Evolutionary conservation across 2,113 vertebrate genomes (phyloP).

Genomic region (Balaenoptera acutorostrata): DNA sequence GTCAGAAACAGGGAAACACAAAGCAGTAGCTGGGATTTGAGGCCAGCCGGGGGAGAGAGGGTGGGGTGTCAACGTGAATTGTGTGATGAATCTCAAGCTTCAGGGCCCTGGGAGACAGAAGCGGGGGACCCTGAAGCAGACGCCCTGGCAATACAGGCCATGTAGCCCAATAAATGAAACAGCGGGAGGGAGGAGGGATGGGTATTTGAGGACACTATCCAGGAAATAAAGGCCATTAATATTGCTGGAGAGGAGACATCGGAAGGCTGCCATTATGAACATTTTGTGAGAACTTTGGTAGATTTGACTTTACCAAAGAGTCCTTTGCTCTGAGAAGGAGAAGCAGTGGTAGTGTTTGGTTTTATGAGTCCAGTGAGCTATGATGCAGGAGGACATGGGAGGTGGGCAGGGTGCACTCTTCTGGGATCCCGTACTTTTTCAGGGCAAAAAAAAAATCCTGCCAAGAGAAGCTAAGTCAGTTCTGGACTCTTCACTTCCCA

Average conservation of each 20-base stretch:
- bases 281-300: neutral
- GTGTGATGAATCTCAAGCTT: neutral
- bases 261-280: neutral
- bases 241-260: neutral
- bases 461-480: neutral
- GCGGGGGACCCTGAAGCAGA: neutral
- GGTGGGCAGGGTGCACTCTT: neutral
- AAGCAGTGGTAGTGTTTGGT: neutral
- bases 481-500: neutral
- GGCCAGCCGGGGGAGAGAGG: no score
- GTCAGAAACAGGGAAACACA: neutral
- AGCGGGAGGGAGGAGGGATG: no score
- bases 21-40: neutral
- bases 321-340: neutral
- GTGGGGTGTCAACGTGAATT: neutral
- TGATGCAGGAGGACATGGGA: neutral
- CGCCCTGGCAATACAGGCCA: neutral
- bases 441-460: neutral
- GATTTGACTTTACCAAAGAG: neutral
- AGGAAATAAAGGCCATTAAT: neutral
- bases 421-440: neutral
- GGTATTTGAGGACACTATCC: neutral
- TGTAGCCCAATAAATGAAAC: neutral
- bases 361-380: neutral
- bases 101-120: neutral